phyloP scores from a whole-genome alignment of 1,140 invertebrate genomes.

The Lepidostoma basale region DNA sequence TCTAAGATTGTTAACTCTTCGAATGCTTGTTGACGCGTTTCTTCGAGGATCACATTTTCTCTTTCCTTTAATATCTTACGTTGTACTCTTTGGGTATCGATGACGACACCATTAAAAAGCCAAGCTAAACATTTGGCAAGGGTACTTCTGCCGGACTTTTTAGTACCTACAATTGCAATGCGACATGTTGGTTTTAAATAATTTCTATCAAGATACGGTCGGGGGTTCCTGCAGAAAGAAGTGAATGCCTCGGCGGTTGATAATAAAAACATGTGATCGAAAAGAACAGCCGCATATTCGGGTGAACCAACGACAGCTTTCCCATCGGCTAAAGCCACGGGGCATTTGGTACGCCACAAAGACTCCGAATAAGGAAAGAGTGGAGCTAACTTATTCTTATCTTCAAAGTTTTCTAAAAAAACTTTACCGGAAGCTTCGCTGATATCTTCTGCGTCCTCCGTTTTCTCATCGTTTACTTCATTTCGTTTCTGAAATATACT shows the following conservation, averaged over 20 bases:
- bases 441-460: not conserved
- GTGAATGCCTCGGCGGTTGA: constrained; percentile 55
- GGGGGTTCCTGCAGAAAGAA: constrained; percentile 64
- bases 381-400: constrained; percentile 49
- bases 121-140: constrained; percentile 51
- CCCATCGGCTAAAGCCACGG: constrained; percentile 63
- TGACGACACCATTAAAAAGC: constrained; percentile 48
- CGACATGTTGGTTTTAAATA: constrained; percentile 52
- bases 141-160: constrained; percentile 51
- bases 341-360: constrained; percentile 64
- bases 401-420: constrained; percentile 52
- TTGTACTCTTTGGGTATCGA: constrained; percentile 43
- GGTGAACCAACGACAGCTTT: constrained; percentile 53
- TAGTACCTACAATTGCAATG: constrained; percentile 57
- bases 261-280: constrained; percentile 65
- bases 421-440: constrained; percentile 36
- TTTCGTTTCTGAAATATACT: constrained; percentile 1
- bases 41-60: constrained; percentile 36
- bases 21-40: constrained; percentile 55
- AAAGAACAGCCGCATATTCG: constrained; percentile 62
- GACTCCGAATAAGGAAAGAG: constrained; percentile 48
- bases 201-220: constrained; percentile 57
- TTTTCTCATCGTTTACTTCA: not conserved
- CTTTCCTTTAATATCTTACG: not conserved
- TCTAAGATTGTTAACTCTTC: constrained; percentile 52